Conservation (phyloP, 1,140 invertebrate genomes). For the Spodoptera frugiperda region DNA sequence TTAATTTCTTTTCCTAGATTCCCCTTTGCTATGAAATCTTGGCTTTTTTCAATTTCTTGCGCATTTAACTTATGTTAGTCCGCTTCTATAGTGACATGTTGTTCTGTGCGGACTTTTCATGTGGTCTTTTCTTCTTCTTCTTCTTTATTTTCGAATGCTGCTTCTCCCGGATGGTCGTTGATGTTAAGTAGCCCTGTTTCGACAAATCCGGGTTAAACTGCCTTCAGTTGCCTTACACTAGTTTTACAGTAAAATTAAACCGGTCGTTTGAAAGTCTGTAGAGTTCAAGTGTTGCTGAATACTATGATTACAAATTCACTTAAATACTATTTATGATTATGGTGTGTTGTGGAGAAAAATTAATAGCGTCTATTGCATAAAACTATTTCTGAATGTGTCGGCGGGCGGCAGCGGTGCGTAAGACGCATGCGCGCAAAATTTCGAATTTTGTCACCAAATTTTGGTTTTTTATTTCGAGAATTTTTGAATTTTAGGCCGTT, state of each 20-base stretch:
- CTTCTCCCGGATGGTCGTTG: conserved; percentile 82
- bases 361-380: conserved; percentile 84
- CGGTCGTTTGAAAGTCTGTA: conserved; percentile 73
- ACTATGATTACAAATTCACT: conserved; percentile 81
- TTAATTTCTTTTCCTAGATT: conserved; percentile 82
- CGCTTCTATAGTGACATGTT: conserved; percentile 74
- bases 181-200: conserved; percentile 80
- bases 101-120: conserved; percentile 67
- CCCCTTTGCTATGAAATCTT: conserved; percentile 82
- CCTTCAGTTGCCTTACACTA: conserved; percentile 83
- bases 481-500: conserved; percentile 77
- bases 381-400: conserved; percentile 84
- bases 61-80: conserved; percentile 80
- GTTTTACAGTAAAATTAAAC: conserved; percentile 79
- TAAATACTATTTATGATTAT: conserved; percentile 82
- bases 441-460: conserved; percentile 77
- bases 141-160: conserved; percentile 63
- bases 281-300: conserved; percentile 86
- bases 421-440: conserved; percentile 83
- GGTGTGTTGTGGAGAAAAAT: conserved; percentile 72
- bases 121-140: conserved; percentile 69
- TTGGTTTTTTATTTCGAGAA: conserved; percentile 73
- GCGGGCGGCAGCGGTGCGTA: conserved; percentile 74
- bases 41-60: conserved; percentile 76
- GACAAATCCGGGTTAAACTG: conserved; percentile 81